These are phyloP conservation scores for Hippocampus zosterae DNA, from an alignment of 2,113 vertebrate genomes.

Conservation along the genomic window DNA sequence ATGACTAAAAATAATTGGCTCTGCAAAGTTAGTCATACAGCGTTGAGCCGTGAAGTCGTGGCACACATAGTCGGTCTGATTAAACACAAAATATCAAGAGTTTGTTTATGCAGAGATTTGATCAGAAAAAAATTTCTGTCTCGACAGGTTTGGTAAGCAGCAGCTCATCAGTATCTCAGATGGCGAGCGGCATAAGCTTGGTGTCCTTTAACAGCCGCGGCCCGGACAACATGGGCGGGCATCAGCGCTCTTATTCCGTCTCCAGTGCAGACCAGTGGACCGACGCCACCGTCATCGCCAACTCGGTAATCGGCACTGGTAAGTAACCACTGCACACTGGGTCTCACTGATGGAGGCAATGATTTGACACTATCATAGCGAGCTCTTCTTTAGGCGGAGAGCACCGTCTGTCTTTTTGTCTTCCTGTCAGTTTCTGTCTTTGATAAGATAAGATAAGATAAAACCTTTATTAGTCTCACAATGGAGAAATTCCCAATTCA, in stretches of 20 bases:
- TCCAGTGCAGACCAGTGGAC: slow-evolving; percentile 99
- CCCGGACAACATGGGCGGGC: slow-evolving; percentile 86
- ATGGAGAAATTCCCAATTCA: too few relatives aligned
- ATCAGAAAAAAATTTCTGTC: neutral
- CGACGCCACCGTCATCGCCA: slow-evolving; percentile 92
- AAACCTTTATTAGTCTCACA: too few relatives aligned
- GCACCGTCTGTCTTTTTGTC: too few relatives aligned
- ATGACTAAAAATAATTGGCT: too few relatives aligned
- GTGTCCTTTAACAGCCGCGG: slow-evolving; percentile 89
- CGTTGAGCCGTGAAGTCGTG: neutral
- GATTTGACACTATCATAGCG: neutral
- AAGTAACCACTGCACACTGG: slow-evolving; percentile 60
- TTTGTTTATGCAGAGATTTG: neutral
- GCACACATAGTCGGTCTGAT: neutral
- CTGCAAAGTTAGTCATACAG: too few relatives aligned
- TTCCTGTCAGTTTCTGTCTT: too few relatives aligned
- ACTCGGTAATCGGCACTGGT: slow-evolving; percentile 96
- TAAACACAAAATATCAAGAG: neutral
- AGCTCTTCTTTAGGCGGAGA: too few relatives aligned
- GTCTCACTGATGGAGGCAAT: neutral
- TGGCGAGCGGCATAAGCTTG: slow-evolving; percentile 86
- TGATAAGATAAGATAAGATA: too few relatives aligned
- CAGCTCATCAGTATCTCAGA: slow-evolving; percentile 87
- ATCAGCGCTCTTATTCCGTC: slow-evolving; percentile 95
- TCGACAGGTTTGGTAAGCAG: slow-evolving; percentile 81